Conservation (phyloP, 2,888 invertebrate genomes). For the Sclerodermus sp. region DNA sequence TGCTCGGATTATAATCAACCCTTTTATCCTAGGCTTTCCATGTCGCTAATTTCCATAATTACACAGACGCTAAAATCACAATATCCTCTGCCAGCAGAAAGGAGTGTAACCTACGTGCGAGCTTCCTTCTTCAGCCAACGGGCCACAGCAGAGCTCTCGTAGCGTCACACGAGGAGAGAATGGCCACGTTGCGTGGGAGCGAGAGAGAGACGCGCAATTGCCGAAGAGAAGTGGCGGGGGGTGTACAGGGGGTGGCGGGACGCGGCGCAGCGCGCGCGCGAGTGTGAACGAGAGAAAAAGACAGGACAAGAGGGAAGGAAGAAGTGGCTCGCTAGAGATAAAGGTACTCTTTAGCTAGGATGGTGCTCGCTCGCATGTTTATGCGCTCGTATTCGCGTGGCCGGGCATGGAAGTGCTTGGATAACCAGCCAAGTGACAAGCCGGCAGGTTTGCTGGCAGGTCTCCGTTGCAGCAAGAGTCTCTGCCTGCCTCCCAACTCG, state of each 20-base stretch:
- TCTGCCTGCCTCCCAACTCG: conserved; percentile 37
- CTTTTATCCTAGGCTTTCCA: conserved; percentile 59
- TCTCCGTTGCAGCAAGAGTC: conserved; percentile 23
- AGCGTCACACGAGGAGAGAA: conserved; percentile 39
- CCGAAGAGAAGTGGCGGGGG: conserved; percentile 14
- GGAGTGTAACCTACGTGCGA: conserved; percentile 54
- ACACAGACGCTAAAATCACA: conserved; percentile 60
- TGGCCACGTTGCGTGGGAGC: conserved; percentile 14
- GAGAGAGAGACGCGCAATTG: conserved; percentile 18
- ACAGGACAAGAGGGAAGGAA: conserved; percentile 20
- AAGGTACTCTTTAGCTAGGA: conserved; percentile 55
- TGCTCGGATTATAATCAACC: conserved; percentile 58
- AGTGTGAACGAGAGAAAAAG: neutral
- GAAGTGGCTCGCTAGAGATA: conserved; percentile 53
- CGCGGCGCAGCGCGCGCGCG: too few species aligned
- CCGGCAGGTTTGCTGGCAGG: conserved; percentile 39
- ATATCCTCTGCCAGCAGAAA: conserved; percentile 55
- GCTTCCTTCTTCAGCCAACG: conserved; percentile 35
- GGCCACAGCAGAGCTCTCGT: conserved; percentile 13
- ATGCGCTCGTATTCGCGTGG: conserved; percentile 57
- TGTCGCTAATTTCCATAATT: conserved; percentile 60
- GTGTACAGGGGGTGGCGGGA: conserved; percentile 23
- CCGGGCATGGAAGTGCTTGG: conserved; percentile 56
- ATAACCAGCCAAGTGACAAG: conserved; percentile 59
- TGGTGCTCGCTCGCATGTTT: conserved; percentile 55